A percentile compares a stretch with the other conserved stretches of the same genome.
These are phyloP conservation scores for Pasiphila rectangulata DNA, from an alignment of 2,888 invertebrate species.

Conservation along the genomic window DNA sequence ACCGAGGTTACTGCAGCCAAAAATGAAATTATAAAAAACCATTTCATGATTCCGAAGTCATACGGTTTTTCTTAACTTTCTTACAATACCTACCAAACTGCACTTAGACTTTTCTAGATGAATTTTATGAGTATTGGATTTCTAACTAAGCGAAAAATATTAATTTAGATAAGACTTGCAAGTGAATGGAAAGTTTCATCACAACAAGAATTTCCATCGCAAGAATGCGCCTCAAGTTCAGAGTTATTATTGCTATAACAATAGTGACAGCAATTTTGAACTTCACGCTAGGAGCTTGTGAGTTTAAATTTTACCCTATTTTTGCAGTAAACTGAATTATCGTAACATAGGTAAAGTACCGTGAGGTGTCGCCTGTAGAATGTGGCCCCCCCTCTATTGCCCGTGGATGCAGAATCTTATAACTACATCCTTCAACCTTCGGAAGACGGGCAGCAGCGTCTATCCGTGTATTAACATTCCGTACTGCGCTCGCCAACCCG, in stretches of 20 bases:
- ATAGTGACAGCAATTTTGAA: not conserved
- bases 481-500: no score
- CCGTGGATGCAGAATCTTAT: no score
- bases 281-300: not conserved
- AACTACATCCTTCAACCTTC: no score
- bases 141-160: slow-evolving; percentile 13
- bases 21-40: slow-evolving; percentile 14
- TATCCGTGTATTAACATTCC: no score
- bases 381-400: no score
- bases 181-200: not conserved
- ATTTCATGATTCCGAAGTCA: slow-evolving; percentile 22
- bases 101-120: slow-evolving; percentile 1
- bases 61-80: not conserved
- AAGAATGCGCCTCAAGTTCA: slow-evolving; percentile 6
- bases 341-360: no score
- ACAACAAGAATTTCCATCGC: not conserved
- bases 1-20: slow-evolving; percentile 14
- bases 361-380: no score
- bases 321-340: no score
- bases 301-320: not conserved
- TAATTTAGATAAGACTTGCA: slow-evolving; percentile 14
- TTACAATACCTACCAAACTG: not conserved
- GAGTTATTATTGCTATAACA: not conserved
- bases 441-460: no score
- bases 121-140: slow-evolving; percentile 36